Evolutionary conservation across 2,113 vertebrate genomes (phyloP), one percentile per base, ranked within the genome.

Genomic region (Eulacestoma nigropectus): DNA sequence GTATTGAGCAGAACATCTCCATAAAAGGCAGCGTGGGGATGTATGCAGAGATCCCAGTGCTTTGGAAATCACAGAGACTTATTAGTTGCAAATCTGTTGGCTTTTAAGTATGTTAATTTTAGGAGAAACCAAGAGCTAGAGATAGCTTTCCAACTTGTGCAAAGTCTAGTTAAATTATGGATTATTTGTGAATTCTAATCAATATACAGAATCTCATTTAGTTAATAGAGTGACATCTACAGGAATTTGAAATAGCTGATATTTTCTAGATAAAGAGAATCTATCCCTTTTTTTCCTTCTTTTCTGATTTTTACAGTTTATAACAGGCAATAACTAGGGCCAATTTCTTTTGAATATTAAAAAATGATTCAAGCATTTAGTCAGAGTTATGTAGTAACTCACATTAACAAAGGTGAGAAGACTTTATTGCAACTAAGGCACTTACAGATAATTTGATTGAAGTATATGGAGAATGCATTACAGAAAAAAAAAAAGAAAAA

Each of bases 1-100:
- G 94, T 97, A 98, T 98, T 96, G 97, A 98, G 97, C 97, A 98
- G 98, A 99, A 99, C 98, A 97, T 97, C 97, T 67, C 99, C 99
- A 97, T 99, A 99, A 99, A 99, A 99, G 99, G 99, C 98, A 97
- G 96, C 37, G 7, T 89, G 91, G 65, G 33, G 93, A 95, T 83
- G 89, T 89, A 89, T 33, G 96, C 93, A 53, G 79, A 95, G 81
- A 65, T 92, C 96, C 86, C 60, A 1, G 16, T 55, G 59, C 84
- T 86, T 65, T 63, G 22, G 93, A 96, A 93, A 80, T 83, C 82
- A 84, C 76, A 56, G 84, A 72, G 84, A 67, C 88, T 80, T 67
- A 44, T n/a, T 92, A 93, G 67, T 68, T 55, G 39, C 41, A 90
- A 75, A 95, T 90, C 90, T 89, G 72, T 69, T 96, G 90, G 94